These are phyloP conservation scores for Loriculus beryllinus DNA, from an alignment of 2,797 vertebrate genomes.

Conservation along the genomic window DNA sequence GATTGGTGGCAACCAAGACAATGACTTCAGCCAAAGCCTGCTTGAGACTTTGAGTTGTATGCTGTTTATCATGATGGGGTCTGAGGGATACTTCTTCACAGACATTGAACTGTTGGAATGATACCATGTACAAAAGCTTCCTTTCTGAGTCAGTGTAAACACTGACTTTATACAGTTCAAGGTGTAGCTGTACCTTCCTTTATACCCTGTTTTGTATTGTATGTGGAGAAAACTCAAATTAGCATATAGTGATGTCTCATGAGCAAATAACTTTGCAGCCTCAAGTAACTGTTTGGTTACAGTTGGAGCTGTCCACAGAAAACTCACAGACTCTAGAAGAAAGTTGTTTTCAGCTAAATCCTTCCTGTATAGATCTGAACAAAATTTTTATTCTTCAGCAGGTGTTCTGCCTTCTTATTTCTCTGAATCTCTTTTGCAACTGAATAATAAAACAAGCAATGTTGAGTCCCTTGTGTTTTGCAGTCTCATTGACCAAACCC, in stretches of 20 bases:
- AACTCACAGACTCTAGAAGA: neutral
- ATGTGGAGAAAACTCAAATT: neutral
- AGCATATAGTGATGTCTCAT: neutral
- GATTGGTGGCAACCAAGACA: neutral
- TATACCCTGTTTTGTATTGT: neutral
- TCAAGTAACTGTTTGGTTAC: neutral
- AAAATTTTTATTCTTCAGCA: neutral
- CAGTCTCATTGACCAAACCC: neutral
- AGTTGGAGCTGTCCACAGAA: neutral
- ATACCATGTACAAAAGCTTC: neutral
- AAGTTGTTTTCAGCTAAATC: neutral
- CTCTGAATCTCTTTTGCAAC: neutral
- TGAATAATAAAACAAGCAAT: neutral
- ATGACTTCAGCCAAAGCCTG: neutral
- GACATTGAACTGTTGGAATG: neutral
- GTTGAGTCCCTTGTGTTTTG: neutral
- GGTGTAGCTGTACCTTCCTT: neutral
- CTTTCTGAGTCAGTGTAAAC: neutral
- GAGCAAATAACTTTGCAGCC: neutral
- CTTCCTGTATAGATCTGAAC: neutral
- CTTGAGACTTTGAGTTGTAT: neutral
- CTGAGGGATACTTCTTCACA: neutral
- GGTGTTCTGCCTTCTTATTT: neutral
- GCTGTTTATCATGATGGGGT: rapidly evolving
- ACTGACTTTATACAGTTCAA: neutral